A percentile compares a stretch with the other conserved stretches of the same genome.
Conservation (phyloP, 1,140 invertebrate genomes). For the Trachelipus rathkii region DNA sequence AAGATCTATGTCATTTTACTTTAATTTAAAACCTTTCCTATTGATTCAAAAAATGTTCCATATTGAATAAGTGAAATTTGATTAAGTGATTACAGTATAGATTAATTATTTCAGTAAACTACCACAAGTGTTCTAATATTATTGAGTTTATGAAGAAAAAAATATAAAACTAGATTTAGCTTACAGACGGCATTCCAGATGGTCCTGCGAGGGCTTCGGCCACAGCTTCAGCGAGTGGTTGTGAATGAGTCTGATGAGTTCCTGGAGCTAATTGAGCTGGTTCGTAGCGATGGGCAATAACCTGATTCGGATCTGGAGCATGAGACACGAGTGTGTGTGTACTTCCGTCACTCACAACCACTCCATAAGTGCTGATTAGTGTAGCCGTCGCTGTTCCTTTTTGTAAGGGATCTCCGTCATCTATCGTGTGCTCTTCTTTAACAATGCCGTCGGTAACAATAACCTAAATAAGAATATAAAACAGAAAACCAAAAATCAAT, state of each 20-base stretch:
- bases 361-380: neutral
- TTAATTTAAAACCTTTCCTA: too few species aligned
- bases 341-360: neutral
- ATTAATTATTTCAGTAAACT: too few species aligned
- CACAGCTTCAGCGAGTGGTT: slow-evolving; percentile 42
- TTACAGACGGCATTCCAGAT: slow-evolving; percentile 42
- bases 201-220: slow-evolving; percentile 42
- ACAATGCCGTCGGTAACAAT: neutral
- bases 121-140: too few species aligned
- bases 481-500: neutral
- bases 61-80: too few species aligned
- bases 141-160: neutral
- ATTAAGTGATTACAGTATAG: too few species aligned
- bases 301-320: neutral
- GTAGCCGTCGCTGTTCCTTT: neutral
- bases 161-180: neutral
- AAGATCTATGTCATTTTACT: too few species aligned
- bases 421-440: neutral
- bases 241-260: slow-evolving; percentile 29
- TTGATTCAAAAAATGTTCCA: too few species aligned
- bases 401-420: neutral
- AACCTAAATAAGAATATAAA: too few species aligned
- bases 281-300: neutral
- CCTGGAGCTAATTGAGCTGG: neutral
- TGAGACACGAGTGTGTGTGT: neutral